These are phyloP conservation scores for Colius striatus DNA, from an alignment of 2,113 vertebrate species.

Conservation along the genomic window DNA sequence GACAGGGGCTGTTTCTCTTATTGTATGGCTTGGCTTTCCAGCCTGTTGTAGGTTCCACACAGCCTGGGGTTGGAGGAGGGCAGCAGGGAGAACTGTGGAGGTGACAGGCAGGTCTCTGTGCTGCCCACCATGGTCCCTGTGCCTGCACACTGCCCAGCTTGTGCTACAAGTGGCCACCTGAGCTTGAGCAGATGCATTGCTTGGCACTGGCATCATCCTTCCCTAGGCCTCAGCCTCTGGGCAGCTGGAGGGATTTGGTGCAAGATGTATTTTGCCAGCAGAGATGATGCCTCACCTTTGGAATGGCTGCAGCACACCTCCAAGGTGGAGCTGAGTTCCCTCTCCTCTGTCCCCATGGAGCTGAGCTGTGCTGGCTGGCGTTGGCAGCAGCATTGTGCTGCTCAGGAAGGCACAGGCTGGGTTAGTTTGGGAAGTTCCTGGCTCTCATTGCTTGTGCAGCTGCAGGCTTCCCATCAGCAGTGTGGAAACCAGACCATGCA, in stretches of 20 bases:
- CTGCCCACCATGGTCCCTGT: too few species aligned
- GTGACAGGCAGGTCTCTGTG: neutral
- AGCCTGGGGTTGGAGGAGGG: neutral
- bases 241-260: neutral
- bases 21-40: neutral
- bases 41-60: fast-evolving
- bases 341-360: fast-evolving
- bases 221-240: fast-evolving
- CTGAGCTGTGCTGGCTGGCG: neutral
- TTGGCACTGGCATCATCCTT: fast-evolving
- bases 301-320: neutral
- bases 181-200: neutral
- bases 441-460: neutral
- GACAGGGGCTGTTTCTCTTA: neutral
- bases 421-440: neutral
- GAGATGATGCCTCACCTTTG: neutral
- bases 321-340: neutral
- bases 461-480: neutral
- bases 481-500: fast-evolving
- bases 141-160: fast-evolving
- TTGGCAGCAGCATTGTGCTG: neutral
- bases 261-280: neutral
- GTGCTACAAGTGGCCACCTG: neutral
- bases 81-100: neutral
- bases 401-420: fast-evolving